Percentiles rank a stretch among this genome's conserved stretches.
phyloP scores from a whole-genome alignment of 2,113 vertebrate species.

The Raja brachyura region DNA sequence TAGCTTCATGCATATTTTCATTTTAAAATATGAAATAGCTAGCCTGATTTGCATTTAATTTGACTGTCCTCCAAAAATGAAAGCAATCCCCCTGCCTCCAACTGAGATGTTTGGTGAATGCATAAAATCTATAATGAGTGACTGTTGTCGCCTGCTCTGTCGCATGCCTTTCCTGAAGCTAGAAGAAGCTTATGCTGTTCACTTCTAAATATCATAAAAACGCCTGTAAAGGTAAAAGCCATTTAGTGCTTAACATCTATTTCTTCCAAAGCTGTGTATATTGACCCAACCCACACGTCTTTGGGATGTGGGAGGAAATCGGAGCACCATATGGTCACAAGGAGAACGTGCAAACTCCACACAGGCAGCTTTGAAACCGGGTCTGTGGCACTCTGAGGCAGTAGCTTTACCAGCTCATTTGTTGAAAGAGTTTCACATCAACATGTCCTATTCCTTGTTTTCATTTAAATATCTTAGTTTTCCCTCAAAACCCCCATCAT shows the following conservation, averaged over 20 bases:
- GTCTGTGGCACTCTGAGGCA: no score
- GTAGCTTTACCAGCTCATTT: no score
- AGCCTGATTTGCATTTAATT: no score
- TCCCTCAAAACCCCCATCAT: neutral
- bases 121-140: neutral
- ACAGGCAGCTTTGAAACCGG: no score
- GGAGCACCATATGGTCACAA: no score
- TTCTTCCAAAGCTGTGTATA: neutral
- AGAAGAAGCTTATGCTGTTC: neutral
- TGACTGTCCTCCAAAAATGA: neutral
- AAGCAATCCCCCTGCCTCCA: neutral
- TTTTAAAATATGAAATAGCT: neutral
- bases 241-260: neutral
- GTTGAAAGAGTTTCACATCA: neutral
- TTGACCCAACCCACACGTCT: neutral
- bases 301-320: no score
- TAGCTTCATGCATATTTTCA: neutral
- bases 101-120: neutral
- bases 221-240: neutral
- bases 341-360: no score
- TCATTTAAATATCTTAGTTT: neutral
- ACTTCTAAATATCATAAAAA: neutral
- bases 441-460: neutral
- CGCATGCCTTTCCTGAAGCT: neutral
- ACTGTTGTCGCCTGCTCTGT: neutral